phyloP scores from a whole-genome alignment of 2,888 invertebrate species.

The Ditula angustiorana region DNA sequence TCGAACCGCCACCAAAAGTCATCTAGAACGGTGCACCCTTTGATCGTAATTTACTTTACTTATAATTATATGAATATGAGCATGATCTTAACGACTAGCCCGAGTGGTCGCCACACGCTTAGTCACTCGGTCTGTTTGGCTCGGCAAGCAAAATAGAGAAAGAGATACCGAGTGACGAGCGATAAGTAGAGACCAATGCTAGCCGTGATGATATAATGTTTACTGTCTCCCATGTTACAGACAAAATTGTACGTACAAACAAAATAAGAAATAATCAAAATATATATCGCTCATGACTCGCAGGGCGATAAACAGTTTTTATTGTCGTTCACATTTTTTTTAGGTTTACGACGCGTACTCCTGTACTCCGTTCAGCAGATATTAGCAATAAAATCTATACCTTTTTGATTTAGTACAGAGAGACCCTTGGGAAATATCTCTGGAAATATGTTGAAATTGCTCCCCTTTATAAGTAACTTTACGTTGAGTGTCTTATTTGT shows the following conservation, averaged over 20 bases:
- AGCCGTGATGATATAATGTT: too few species aligned
- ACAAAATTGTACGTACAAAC: neutral
- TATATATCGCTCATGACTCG: slow-evolving; percentile 22
- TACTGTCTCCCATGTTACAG: too few species aligned
- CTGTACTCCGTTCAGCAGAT: slow-evolving; percentile 17
- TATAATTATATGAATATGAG: too few species aligned
- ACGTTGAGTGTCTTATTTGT: neutral
- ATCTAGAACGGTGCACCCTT: too few species aligned
- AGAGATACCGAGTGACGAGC: too few species aligned
- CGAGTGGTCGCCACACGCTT: too few species aligned
- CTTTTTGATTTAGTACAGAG: slow-evolving; percentile 29
- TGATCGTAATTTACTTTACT: too few species aligned
- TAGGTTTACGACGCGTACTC: slow-evolving; percentile 28
- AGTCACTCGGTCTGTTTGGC: too few species aligned
- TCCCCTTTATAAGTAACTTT: neutral
- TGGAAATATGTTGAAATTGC: neutral
- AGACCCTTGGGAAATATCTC: slow-evolving; percentile 4
- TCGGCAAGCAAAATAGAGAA: too few species aligned
- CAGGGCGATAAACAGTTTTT: slow-evolving; percentile 15
- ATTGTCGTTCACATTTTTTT: slow-evolving; percentile 37
- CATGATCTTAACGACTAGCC: too few species aligned
- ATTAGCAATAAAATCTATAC: slow-evolving; percentile 35
- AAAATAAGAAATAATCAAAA: slow-evolving; percentile 10
- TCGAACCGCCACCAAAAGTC: too few species aligned
- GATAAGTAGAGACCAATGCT: too few species aligned